These are phyloP conservation scores for Cololabis saira DNA, from an alignment of 2,113 vertebrate genomes.

Conservation along the genomic window DNA sequence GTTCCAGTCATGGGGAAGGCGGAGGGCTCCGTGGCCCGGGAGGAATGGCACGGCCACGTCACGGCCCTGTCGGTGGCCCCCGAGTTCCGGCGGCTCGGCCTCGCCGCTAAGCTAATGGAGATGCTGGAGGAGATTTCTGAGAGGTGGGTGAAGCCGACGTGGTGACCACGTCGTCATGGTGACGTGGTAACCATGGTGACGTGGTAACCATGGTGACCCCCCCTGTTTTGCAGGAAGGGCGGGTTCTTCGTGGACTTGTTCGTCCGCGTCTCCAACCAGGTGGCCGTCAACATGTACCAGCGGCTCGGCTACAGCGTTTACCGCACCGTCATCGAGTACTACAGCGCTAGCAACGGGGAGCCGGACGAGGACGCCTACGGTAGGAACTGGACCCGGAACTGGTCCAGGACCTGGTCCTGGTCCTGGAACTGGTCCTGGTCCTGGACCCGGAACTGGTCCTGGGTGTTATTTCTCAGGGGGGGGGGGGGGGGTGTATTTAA, in stretches of 20 bases:
- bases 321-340: slow-evolving; percentile 94
- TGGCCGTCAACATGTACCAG: slow-evolving; percentile 98
- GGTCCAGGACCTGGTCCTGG: too few species aligned
- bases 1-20: slow-evolving; percentile 95
- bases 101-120: slow-evolving; percentile 97
- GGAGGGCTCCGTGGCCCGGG: slow-evolving; percentile 93
- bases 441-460: too few species aligned
- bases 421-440: too few species aligned
- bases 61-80: slow-evolving; percentile 95
- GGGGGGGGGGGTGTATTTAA: too few species aligned
- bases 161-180: too few species aligned
- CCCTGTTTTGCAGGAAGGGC: slow-evolving; percentile 87
- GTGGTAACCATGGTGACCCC: too few species aligned
- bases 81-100: slow-evolving; percentile 92
- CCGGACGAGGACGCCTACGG: slow-evolving; percentile 96
- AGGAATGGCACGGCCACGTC: slow-evolving; percentile 97
- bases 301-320: slow-evolving; percentile 97
- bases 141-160: too few species aligned
- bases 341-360: slow-evolving; percentile 95
- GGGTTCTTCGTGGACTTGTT: slow-evolving; percentile 98
- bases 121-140: slow-evolving; percentile 97
- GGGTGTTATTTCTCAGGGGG: too few species aligned
- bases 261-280: slow-evolving; percentile 96
- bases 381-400: slow-evolving; percentile 59
- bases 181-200: too few species aligned